Percentiles rank a stretch among this genome's conserved stretches.
Evolutionary conservation across 2,797 vertebrate genomes (phyloP).

Genomic region (Muscicapa comitata): DNA sequence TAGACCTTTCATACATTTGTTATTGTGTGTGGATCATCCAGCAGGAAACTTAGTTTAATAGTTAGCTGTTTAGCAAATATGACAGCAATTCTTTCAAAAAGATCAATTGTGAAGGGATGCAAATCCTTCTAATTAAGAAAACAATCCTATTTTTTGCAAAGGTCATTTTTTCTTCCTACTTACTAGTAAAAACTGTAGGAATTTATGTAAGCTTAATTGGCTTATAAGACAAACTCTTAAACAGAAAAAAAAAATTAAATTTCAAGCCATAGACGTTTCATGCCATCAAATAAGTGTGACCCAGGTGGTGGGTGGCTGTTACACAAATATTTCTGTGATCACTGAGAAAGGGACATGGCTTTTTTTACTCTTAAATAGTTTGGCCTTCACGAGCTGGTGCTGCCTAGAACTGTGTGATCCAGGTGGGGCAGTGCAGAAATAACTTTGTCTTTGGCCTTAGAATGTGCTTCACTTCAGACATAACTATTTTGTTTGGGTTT

Average conservation of each 20-base stretch:
- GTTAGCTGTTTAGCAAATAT: not conserved
- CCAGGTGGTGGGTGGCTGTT: not conserved
- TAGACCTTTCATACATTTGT: not conserved
- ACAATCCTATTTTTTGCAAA: not conserved
- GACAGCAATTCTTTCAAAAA: not conserved
- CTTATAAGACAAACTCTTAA: not conserved
- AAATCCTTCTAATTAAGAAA: not conserved
- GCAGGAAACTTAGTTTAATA: conserved; percentile 6
- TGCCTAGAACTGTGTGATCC: not conserved
- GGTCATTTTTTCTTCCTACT: not conserved
- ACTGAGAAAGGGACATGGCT: not conserved
- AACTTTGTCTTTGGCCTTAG: not conserved
- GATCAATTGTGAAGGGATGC: not conserved
- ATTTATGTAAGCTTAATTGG: not conserved
- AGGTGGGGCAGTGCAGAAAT: not conserved
- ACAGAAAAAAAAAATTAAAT: not conserved
- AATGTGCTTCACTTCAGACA: not conserved
- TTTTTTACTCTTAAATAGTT: not conserved
- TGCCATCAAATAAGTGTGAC: not conserved
- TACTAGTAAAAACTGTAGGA: not conserved
- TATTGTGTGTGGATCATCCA: not conserved
- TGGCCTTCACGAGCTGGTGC: not conserved
- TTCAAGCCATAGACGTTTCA: not conserved
- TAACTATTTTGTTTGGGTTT: not conserved
- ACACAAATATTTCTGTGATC: not conserved